phyloP scores from a whole-genome alignment of 2,797 vertebrate genomes.

The Hemitrygon akajei region DNA sequence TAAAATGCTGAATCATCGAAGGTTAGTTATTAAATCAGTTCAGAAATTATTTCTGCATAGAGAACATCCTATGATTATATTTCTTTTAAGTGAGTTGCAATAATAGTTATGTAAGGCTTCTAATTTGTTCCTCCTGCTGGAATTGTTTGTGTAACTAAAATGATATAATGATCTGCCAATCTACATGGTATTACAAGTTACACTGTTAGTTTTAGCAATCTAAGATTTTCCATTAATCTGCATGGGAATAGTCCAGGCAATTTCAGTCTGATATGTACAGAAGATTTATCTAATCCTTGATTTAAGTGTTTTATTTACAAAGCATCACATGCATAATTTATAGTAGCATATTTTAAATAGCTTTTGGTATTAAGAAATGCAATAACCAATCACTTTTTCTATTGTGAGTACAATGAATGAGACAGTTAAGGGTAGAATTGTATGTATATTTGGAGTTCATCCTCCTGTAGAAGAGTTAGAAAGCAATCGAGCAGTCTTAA shows the following conservation, averaged over 20 bases:
- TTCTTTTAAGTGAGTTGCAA: neutral
- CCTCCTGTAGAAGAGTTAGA: neutral
- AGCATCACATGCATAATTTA: constrained; percentile 5
- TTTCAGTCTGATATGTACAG: neutral
- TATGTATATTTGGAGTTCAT: neutral
- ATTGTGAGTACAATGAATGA: neutral
- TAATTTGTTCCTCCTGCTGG: neutral
- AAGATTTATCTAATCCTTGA: neutral
- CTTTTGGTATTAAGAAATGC: neutral
- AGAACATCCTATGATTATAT: neutral
- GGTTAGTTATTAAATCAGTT: neutral
- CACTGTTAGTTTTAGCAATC: neutral
- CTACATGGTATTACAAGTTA: constrained; percentile 4
- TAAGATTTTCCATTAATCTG: neutral
- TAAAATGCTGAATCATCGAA: neutral
- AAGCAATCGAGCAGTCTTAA: neutral
- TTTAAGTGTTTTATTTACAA: constrained; percentile 14
- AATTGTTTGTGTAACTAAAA: neutral
- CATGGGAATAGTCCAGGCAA: neutral
- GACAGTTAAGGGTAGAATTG: neutral
- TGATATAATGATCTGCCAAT: neutral
- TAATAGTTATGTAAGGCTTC: neutral
- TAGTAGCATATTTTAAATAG: neutral
- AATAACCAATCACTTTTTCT: neutral
- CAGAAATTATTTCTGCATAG: too few species aligned